These are phyloP conservation scores for Ceyx erithaca DNA, from an alignment of 2,797 vertebrate species.

Conservation along the genomic window DNA sequence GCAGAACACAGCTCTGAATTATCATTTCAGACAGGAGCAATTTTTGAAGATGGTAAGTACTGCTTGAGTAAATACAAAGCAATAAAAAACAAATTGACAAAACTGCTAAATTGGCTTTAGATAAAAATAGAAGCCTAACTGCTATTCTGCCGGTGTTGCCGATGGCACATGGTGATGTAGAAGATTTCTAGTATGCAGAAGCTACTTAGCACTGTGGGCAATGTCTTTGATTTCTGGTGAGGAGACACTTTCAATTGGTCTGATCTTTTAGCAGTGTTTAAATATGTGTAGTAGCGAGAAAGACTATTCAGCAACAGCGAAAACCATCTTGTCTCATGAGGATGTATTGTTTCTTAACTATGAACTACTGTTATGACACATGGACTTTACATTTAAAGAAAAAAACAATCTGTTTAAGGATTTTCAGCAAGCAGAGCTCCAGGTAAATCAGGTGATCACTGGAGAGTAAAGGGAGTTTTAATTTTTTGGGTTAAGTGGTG, in stretches of 20 bases:
- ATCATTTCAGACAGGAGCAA: conserved; percentile 94
- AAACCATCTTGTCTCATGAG: background rate
- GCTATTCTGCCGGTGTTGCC: background rate
- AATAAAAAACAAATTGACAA: conserved; percentile 30
- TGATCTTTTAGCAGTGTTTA: background rate
- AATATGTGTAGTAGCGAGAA: background rate
- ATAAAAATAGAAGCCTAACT: conserved; percentile 20
- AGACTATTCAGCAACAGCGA: background rate
- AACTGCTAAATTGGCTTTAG: conserved; percentile 28
- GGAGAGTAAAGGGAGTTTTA: background rate
- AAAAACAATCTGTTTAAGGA: background rate
- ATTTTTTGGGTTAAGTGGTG: background rate
- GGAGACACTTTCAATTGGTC: background rate
- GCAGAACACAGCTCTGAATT: conserved; percentile 97
- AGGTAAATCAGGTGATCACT: background rate
- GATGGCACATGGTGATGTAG: background rate
- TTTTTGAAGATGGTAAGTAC: conserved; percentile 97
- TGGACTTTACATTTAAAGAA: background rate
- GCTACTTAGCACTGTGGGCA: background rate
- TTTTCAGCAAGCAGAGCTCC: background rate
- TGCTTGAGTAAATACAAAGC: conserved; percentile 51
- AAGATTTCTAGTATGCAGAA: background rate
- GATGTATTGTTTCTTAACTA: background rate
- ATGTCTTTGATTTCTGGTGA: background rate
- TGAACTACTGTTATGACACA: background rate